Base-by-base conservation (phyloP, 2,113 vertebrate genomes). In the Myanophis thanlyinensis region DNA sequence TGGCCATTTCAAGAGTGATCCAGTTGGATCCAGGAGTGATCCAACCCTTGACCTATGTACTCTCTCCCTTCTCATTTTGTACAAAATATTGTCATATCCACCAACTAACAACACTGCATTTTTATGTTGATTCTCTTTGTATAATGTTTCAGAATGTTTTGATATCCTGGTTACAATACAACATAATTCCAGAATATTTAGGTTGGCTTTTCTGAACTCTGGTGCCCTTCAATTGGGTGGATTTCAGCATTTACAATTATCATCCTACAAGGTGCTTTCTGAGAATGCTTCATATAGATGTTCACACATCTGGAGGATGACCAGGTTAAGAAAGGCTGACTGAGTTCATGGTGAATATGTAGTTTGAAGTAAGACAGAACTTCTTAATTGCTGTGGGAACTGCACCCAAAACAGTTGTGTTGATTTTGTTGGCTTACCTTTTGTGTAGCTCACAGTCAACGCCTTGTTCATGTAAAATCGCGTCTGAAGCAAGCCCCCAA, bases 401-500 rank as follows among this genome's bases (percentile, higher is more conserved):
- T 53, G 2, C 35, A 5, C 90, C 53, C 59, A 46, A 0, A 84
- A 40, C 62, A 20, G 0, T 84, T 49, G 40, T 0, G n/a, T 4
- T 0, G 44, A 5, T 20, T 56, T 5, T 62, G 90, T 51, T 0
- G 0, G 44, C 5, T 93, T 59, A 47, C 12, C 0, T 20, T n/a
- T 40, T n/a, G 30, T 0, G 0, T 62, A 99, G 99, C 98, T 94
- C 99, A 99, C 96, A 99, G 99, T 96, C 98, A 98, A 96, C 98
- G 99, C 85, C 97, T 99, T 97, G 98, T 99, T 94, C 98, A 98
- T 0, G 98, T 99, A 95, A 98, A 99, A 95, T 99, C 99, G 22
- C 98, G 99, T 97, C 96, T 99, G 97, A 98, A 98, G 95, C 98
- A 99, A 96, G 97, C 98, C 0, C 98, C 98, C 0, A 97, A 98